Percentiles rank a stretch among this genome's conserved stretches.
Evolutionary conservation across 2,113 vertebrate species (phyloP).

Genomic region (Vulpes vulpes): DNA sequence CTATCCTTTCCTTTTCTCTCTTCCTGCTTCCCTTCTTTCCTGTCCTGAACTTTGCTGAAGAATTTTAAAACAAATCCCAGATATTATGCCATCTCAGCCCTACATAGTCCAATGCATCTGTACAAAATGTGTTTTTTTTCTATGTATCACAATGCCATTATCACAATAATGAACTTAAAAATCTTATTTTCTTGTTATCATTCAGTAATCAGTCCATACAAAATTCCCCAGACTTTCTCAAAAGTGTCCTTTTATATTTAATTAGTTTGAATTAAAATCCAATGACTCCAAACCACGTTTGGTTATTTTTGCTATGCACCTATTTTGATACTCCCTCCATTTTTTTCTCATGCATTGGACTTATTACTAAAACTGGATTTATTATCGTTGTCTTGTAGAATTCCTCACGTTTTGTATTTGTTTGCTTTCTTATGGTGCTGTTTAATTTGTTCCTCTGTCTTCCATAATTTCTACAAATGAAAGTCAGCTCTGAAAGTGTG

Average conservation of each 20-base stretch:
- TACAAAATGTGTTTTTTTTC: neutral
- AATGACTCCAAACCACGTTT: neutral
- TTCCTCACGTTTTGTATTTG: conserved; percentile 5
- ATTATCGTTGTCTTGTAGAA: neutral
- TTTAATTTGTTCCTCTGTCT: neutral
- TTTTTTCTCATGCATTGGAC: neutral
- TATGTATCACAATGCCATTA: neutral
- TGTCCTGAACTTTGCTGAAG: neutral
- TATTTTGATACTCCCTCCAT: neutral
- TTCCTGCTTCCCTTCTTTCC: neutral
- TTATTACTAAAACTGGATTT: neutral
- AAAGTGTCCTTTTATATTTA: neutral
- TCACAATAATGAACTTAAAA: neutral
- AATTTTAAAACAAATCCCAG: neutral
- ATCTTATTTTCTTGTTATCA: conserved; percentile 3
- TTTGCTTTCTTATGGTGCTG: neutral
- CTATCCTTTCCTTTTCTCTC: neutral
- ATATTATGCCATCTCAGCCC: neutral
- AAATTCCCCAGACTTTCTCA: neutral
- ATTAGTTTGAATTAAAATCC: neutral
- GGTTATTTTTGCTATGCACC: neutral
- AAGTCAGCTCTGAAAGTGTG: neutral
- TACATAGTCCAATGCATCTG: neutral
- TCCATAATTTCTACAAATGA: neutral
- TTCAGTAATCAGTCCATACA: neutral